Percentiles rank a stretch among this genome's conserved stretches.
Evolutionary conservation across 2,888 invertebrate species (phyloP).

Genomic region (Brachyptera risi): DNA sequence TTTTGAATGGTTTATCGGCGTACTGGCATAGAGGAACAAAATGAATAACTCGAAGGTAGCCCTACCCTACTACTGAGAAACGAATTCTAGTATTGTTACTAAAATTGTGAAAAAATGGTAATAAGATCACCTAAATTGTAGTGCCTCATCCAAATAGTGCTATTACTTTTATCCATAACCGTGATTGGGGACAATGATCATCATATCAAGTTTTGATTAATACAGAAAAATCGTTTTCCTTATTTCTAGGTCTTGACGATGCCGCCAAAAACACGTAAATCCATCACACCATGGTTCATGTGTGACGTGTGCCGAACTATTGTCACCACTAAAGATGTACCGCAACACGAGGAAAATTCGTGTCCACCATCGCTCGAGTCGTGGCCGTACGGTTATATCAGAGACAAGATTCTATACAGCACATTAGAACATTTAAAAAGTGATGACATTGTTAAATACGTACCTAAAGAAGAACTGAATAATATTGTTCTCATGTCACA

Average conservation of each 20-base stretch:
- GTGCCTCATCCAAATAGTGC: too few relatives aligned
- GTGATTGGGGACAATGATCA: too few relatives aligned
- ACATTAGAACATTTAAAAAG: constrained; percentile 40
- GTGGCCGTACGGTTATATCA: constrained; percentile 43
- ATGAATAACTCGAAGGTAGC: too few relatives aligned
- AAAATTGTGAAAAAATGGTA: too few relatives aligned
- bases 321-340: constrained; percentile 56
- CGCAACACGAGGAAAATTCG: constrained; percentile 50
- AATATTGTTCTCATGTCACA: constrained; percentile 59
- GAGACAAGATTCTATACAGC: constrained; percentile 40
- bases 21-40: too few relatives aligned
- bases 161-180: too few relatives aligned
- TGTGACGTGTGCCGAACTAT: constrained; percentile 59
- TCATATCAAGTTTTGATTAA: too few relatives aligned
- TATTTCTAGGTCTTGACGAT: constrained; percentile 34
- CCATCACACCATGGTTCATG: constrained; percentile 53
- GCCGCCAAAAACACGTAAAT: constrained; percentile 51
- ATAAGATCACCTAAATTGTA: too few relatives aligned
- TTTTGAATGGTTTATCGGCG: too few relatives aligned
- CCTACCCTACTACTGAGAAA: too few relatives aligned
- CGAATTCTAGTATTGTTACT: too few relatives aligned
- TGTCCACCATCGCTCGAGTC: constrained; percentile 49
- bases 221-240: too few relatives aligned
- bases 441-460: constrained; percentile 46
- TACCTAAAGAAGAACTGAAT: constrained; percentile 48